phyloP scores from a whole-genome alignment of 2,113 vertebrate species.

The Dolichallabes microphthalmus region DNA sequence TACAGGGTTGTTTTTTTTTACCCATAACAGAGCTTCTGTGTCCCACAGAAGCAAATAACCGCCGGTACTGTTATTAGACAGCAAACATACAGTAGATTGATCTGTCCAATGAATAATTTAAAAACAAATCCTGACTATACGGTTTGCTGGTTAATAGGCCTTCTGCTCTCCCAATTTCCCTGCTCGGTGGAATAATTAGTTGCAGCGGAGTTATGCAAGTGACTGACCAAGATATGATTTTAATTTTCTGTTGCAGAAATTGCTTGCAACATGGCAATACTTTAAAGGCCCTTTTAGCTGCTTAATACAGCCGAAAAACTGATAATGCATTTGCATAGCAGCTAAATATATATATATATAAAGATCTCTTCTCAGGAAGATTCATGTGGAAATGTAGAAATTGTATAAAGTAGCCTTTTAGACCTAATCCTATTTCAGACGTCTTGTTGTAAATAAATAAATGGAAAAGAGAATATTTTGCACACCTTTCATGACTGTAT shows the following conservation, averaged over 20 bases:
- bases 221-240: background rate
- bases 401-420: background rate
- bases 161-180: background rate
- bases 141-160: background rate
- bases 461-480: background rate
- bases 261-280: background rate
- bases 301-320: background rate
- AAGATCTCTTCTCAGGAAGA: background rate
- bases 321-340: background rate
- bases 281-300: background rate
- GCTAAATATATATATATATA: background rate
- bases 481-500: background rate
- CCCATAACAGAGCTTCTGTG: background rate
- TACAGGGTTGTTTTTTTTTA: background rate
- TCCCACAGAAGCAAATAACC: background rate
- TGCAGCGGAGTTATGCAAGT: background rate
- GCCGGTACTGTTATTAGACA: background rate
- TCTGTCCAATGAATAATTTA: background rate
- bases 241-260: background rate
- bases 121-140: background rate
- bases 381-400: background rate
- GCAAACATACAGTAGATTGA: background rate
- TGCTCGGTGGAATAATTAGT: background rate
- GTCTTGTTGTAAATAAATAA: background rate
- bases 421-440: background rate